A percentile compares a stretch with the other conserved stretches of the same genome.
Conservation (phyloP, 2,113 vertebrate genomes). For the Burhinus bistriatus region DNA sequence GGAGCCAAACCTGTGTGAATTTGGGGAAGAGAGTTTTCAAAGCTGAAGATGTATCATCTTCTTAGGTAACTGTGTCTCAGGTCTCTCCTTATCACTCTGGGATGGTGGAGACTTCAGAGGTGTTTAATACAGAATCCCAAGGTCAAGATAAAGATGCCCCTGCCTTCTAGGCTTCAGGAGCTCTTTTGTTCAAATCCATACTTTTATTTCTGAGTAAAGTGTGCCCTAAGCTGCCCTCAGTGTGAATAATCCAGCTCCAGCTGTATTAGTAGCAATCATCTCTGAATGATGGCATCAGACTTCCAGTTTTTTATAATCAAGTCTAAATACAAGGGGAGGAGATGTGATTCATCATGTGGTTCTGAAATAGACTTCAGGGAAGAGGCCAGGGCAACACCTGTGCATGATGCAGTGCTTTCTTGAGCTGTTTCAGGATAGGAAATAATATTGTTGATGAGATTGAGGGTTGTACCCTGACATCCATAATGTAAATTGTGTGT, state of each 20-base stretch:
- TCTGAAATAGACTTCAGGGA: conserved; percentile 6
- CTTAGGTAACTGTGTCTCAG: not conserved
- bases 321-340: not conserved
- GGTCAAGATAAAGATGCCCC: not conserved
- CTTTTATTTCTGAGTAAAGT: not conserved
- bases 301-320: not conserved
- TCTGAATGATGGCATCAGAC: conserved; percentile 13
- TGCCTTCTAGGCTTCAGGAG: not conserved
- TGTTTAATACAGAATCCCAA: not conserved
- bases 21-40: not conserved
- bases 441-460: not conserved
- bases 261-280: conserved; percentile 18
- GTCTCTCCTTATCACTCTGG: not conserved
- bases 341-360: conserved; percentile 16
- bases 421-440: not conserved
- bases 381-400: not conserved
- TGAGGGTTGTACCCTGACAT: not conserved
- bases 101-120: not conserved
- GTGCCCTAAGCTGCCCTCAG: not conserved
- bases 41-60: not conserved
- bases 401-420: not conserved
- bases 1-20: not conserved
- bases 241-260: conserved; percentile 37
- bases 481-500: not conserved
- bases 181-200: not conserved